Conservation (phyloP, 1,140 invertebrate species). For the Temnothorax curvispinosus region DNA sequence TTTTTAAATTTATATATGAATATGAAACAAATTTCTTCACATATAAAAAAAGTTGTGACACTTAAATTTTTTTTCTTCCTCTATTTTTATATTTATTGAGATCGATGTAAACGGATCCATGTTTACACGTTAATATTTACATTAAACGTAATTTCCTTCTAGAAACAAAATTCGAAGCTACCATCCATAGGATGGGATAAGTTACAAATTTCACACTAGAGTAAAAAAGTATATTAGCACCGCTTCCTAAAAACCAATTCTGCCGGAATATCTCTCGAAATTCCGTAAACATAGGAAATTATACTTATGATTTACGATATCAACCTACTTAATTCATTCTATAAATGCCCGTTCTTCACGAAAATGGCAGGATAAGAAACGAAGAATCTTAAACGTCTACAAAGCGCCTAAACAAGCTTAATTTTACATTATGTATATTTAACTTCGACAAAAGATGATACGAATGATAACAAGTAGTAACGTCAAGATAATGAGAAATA, state of each 20-base stretch:
- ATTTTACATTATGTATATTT: conserved; percentile 29
- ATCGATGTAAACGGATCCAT: conserved; percentile 13
- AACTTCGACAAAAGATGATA: neutral
- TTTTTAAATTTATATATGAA: neutral
- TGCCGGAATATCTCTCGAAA: neutral
- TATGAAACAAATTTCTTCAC: neutral
- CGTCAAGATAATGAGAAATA: neutral
- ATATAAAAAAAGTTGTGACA: neutral
- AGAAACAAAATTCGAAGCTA: conserved; percentile 16
- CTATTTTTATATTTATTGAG: conserved; percentile 32
- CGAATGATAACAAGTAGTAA: conserved; percentile 11
- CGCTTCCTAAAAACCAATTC: conserved; percentile 17
- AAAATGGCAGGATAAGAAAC: conserved; percentile 35
- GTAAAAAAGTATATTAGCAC: conserved; percentile 37
- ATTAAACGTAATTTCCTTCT: conserved; percentile 26
- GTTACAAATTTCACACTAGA: conserved; percentile 35
- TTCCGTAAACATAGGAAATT: conserved; percentile 8
- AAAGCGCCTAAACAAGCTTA: conserved; percentile 19
- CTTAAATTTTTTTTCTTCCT: neutral
- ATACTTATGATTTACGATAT: conserved; percentile 30
- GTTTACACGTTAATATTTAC: conserved; percentile 37
- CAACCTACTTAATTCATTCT: conserved; percentile 16
- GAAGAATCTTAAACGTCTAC: conserved; percentile 4
- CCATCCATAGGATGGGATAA: conserved; percentile 21
- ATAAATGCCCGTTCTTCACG: conserved; percentile 41